Conservation (phyloP, 2,797 vertebrate genomes). For the Leuciscus waleckii region DNA sequence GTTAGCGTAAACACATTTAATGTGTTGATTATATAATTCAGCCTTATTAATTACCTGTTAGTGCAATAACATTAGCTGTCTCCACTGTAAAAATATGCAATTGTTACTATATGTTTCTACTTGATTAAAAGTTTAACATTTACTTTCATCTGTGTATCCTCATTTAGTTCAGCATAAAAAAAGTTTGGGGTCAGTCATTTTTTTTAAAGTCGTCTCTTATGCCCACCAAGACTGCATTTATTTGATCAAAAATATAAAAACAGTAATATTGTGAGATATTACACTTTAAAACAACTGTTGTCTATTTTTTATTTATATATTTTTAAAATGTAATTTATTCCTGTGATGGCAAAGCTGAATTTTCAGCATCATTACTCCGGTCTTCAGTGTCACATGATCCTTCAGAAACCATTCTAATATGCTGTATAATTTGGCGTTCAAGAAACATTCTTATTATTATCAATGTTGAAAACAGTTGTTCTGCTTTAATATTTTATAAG, state of each 20-base stretch:
- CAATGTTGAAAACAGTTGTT: neutral
- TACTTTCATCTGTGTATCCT: neutral
- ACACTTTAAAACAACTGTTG: neutral
- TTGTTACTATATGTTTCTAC: neutral
- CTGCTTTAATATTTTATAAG: neutral
- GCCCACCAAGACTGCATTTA: neutral
- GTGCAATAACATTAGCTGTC: neutral
- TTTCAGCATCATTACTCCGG: neutral
- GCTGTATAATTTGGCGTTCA: neutral
- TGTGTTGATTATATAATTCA: neutral
- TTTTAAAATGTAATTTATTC: neutral
- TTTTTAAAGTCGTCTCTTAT: neutral
- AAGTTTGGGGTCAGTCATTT: too few species aligned
- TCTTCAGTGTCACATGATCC: neutral
- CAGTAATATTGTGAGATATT: neutral
- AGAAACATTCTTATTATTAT: neutral
- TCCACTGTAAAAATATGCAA: neutral
- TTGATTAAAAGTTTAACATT: neutral
- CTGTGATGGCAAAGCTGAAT: neutral
- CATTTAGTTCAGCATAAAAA: neutral
- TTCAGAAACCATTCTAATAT: neutral
- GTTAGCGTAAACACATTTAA: neutral
- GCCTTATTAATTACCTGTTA: neutral
- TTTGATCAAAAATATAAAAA: neutral
- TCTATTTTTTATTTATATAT: neutral